A percentile compares a stretch with the other conserved stretches of the same genome.
Conservation (phyloP, 2,113 vertebrate species). For the Datnioides undecimradiatus region DNA sequence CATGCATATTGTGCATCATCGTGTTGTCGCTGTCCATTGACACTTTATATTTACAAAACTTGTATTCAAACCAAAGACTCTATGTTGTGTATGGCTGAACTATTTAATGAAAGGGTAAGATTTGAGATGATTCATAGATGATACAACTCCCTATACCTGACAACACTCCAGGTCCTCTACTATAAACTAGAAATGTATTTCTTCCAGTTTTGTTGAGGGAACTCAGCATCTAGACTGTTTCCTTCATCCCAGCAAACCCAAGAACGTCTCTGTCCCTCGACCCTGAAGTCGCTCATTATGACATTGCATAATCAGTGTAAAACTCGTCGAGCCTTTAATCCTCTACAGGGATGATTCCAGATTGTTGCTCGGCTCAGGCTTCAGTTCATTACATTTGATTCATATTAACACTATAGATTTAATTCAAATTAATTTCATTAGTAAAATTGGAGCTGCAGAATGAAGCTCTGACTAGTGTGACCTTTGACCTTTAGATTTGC, state of each 20-base stretch:
- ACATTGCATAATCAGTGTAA: slow-evolving; percentile 41
- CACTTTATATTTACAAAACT: too few species aligned
- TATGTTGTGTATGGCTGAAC: too few species aligned
- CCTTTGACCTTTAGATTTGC: slow-evolving; percentile 48
- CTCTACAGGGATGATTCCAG: slow-evolving; percentile 47
- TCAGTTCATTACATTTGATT: slow-evolving; percentile 41
- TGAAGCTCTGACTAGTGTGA: not conserved
- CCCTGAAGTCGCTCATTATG: slow-evolving; percentile 8
- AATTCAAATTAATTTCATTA: slow-evolving; percentile 59
- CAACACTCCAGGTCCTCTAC: too few species aligned
- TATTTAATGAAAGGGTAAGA: too few species aligned
- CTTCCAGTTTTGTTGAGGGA: not conserved
- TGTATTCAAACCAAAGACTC: too few species aligned
- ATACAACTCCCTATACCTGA: too few species aligned
- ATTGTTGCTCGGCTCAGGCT: slow-evolving; percentile 36
- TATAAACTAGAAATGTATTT: too few species aligned
- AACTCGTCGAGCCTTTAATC: slow-evolving; percentile 53
- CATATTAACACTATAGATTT: slow-evolving; percentile 47
- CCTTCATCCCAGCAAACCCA: not conserved
- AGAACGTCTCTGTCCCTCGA: not conserved
- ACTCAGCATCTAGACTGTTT: not conserved
- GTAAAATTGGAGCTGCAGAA: slow-evolving; percentile 36
- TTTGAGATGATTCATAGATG: too few species aligned
- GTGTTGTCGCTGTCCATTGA: too few species aligned
- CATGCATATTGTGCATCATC: too few species aligned